phyloP scores from a whole-genome alignment of 2,888 invertebrate species.

The Willowsia nigromaculata region DNA sequence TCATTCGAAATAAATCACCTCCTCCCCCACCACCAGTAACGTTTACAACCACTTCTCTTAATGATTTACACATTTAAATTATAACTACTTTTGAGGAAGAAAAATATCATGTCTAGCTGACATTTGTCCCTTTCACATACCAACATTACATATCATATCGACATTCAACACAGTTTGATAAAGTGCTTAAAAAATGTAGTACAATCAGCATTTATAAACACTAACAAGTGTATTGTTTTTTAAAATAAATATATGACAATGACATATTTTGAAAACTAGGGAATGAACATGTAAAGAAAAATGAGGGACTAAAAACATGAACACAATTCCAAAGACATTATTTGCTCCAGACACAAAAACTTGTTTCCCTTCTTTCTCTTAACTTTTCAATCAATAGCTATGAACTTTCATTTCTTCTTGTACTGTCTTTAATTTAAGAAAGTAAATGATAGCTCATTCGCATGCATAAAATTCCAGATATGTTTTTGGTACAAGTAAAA shows the following conservation, averaged over 20 bases:
- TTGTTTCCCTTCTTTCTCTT: not conserved
- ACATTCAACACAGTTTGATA: not conserved
- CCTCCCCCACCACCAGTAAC: slow-evolving; percentile 84
- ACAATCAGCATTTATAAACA: not conserved
- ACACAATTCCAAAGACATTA: not conserved
- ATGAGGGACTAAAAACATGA: not conserved
- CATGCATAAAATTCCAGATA: no score
- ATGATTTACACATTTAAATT: slow-evolving; percentile 64
- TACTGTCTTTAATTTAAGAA: no score
- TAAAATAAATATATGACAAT: not conserved
- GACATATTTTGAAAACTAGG: not conserved
- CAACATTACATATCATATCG: not conserved
- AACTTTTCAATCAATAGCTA: not conserved
- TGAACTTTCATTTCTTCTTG: not conserved
- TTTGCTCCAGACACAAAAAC: not conserved
- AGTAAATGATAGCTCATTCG: no score
- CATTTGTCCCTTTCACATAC: not conserved
- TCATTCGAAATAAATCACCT: slow-evolving; percentile 71
- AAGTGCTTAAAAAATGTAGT: no score
- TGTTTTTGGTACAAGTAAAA: no score
- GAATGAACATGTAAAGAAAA: no score
- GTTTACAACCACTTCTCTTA: slow-evolving; percentile 69
- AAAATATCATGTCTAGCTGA: not conserved
- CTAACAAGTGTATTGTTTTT: not conserved
- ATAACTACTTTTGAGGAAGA: not conserved